Conservation (phyloP, 2,888 invertebrate genomes). For the Microctonus hyperodae region DNA sequence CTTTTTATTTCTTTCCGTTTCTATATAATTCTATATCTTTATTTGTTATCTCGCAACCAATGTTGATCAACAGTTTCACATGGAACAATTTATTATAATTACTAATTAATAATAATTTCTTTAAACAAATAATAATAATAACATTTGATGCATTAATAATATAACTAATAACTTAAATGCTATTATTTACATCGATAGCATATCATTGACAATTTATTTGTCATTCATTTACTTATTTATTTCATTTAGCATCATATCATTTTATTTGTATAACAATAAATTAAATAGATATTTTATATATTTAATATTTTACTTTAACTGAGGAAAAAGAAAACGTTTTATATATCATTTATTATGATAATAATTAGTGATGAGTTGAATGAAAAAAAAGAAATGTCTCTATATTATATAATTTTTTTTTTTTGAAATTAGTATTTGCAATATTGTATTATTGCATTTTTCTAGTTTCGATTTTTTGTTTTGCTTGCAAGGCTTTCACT, state of each 20-base stretch:
- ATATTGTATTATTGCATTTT: too few relatives aligned
- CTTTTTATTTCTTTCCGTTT: background rate
- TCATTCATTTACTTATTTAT: constrained; percentile 45
- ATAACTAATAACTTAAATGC: constrained; percentile 32
- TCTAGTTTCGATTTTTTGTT: too few relatives aligned
- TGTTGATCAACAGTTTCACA: background rate
- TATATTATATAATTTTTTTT: too few relatives aligned
- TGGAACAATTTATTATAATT: background rate
- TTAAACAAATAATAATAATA: background rate
- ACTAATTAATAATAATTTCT: background rate
- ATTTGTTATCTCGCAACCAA: background rate
- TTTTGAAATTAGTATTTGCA: too few relatives aligned
- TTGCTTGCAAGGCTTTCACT: too few relatives aligned
- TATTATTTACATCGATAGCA: constrained; percentile 62
- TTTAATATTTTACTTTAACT: constrained; percentile 36
- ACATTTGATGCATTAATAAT: background rate
- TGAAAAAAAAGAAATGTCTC: too few relatives aligned
- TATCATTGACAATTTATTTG: constrained; percentile 44
- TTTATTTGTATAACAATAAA: constrained; percentile 53
- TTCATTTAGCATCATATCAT: constrained; percentile 38
- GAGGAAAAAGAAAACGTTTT: constrained; percentile 45
- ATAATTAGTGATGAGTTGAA: too few relatives aligned
- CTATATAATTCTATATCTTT: background rate
- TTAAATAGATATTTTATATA: constrained; percentile 50
- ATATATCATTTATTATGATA: too few relatives aligned